Base-by-base conservation (phyloP, 2,113 vertebrate genomes). In the Meles meles region DNA sequence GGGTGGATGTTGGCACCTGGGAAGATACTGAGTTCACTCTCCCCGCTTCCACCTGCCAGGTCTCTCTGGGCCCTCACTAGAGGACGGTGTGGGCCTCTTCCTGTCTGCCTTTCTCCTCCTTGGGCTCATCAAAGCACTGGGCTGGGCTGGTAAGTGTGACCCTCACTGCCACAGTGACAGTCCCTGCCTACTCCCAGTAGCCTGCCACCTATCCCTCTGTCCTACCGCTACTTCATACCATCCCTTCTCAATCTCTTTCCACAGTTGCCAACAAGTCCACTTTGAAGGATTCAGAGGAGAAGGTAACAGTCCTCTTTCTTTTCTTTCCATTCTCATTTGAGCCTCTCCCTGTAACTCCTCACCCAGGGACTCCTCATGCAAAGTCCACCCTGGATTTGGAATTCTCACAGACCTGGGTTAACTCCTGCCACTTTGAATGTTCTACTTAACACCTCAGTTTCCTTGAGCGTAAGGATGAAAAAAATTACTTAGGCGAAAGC, bases 71-170 rank as follows among this genome's bases (percentile, higher is more conserved):
- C 98, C 98, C 47, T 98, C 98, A 2, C 18, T 98, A 1, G 98
- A 99, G 81, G 98, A 99, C 0, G 81, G 97, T 0, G n/a, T 98
- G 1, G 98, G 98, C n/a, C 96, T 98, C 69, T 98, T 99, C 96
- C 81, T 98, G 49, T 94, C 98, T 1, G 98, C 98, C 5, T 98
- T 98, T 55, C 13, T 98, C 25, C 93, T 98, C 7, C 97, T 98
- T 0, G 98, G 98, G 6, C n/a, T 97, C 42, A 34, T 98, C 57
- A 98, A 94, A 63, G 49, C 25, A 0, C 42, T 98, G 7, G 76
- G 94, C 92, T 97, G 90, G 88, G 52, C 49, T 0, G 97, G 98
- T 98, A 37, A 93, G 98, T 97, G 55, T 90, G 81, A 82, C 23
- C 59, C 59, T 11, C 11, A 12, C 10, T 25, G 69, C 2, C 0